Evolutionary conservation across 1,140 invertebrate genomes (phyloP), one percentile per base, ranked within the genome.

Genomic region (Ruditapes philippinarum): DNA sequence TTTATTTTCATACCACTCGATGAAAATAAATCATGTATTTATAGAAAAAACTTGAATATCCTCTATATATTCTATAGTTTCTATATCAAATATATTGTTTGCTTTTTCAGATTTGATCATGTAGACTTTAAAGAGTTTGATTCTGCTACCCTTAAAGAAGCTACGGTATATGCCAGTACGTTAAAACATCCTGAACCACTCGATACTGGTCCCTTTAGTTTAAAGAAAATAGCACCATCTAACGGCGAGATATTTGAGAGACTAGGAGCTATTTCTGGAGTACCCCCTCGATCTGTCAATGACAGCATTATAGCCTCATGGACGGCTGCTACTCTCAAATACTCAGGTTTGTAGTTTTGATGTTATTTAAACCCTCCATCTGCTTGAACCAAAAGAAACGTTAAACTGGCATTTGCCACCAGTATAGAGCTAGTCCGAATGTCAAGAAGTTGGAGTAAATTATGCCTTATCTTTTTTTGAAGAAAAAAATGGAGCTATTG

Each of bases 161-260:
- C 25, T 22, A 25, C n/a, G 19, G 74, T 78, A 14, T 78, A 78
- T 54, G 25, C 45, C 12, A 78, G 45, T 40, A 88, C 85, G 1
- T 33, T 88, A 40, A 51, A 79, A 25, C 85, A 88, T 36, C 85
- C 85, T 22, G 19, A 38, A 9, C 85, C 85, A 5, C 25, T 88
- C 2, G 85, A 88, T 51, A 88, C 85, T 22, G 76, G 85, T 9
- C 85, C 85, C 1, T 73, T 40, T 19, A 80, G 74, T 17, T 51
- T 88, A 19, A 88, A 88, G 45, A 28, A 38, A 40, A 28, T 9
- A 1, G 42, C 36, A 31, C 74, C 51, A 11, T 60, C 70, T 25
- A 88, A 88, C 54, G 85, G 85, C 0, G 85, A 88, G 60, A 88
- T 88, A 31, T 88, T 88, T 70, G 85, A 88, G 28, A 79, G 85